phyloP scores from a whole-genome alignment of 2,113 vertebrate genomes.

The human (Homo sapiens) region GRCh38 chr14:79099501-79100000 shows the following conservation, averaged over 20 bases:
- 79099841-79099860: constrained; percentile 15
- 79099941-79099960: neutral
- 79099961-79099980: neutral
- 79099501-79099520: neutral
- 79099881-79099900: neutral
- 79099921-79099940: neutral
- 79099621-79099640: neutral
- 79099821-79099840: neutral
- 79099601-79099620: neutral
- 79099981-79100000: neutral
- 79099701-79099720: neutral
- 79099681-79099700: neutral
- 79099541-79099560: neutral
- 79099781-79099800: constrained; percentile 2
- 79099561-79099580: neutral
- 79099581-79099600: constrained; percentile 4
- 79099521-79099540: neutral
- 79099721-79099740: neutral
- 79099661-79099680: neutral
- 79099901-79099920: constrained; percentile 22
- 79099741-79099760: neutral
- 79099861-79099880: neutral
- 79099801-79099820: constrained; percentile 17
- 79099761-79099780: constrained; percentile 9
- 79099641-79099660: constrained; percentile 22